These are phyloP conservation scores for Ameiurus melas DNA, from an alignment of 2,113 vertebrate species.

Conservation along the genomic window DNA sequence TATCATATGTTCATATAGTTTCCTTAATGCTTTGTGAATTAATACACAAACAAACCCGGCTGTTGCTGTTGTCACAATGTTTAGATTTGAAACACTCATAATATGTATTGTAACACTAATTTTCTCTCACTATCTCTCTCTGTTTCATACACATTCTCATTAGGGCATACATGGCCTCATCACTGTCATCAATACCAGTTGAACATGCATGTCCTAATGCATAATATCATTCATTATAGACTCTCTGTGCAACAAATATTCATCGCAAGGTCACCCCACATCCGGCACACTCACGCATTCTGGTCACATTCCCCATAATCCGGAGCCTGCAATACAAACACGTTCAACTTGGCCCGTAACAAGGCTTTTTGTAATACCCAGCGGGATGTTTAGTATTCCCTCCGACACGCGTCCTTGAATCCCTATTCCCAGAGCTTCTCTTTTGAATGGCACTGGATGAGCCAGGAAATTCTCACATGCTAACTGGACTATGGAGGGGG, in stretches of 20 bases:
- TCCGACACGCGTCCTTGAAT: constrained; percentile 67
- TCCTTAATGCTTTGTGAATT: background rate
- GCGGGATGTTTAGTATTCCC: constrained; percentile 74
- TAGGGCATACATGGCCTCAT: constrained; percentile 40
- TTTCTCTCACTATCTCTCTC: background rate
- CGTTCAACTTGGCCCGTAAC: constrained; percentile 66
- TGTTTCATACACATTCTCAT: constrained; percentile 30
- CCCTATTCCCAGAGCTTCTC: constrained; percentile 63
- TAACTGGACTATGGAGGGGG: constrained; percentile 35
- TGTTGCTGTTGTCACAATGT: background rate
- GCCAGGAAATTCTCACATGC: constrained; percentile 44
- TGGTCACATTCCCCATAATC: constrained; percentile 70
- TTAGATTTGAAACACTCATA: background rate
- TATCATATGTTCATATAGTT: background rate
- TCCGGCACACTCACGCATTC: constrained; percentile 68
- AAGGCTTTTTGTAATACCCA: constrained; percentile 67
- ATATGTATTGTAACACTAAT: background rate
- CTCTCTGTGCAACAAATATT: constrained; percentile 38
- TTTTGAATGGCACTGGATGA: constrained; percentile 57
- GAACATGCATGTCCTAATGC: constrained; percentile 39
- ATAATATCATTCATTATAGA: constrained; percentile 39
- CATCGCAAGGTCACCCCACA: constrained; percentile 69
- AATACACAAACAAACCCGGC: background rate
- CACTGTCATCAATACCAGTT: constrained; percentile 32
- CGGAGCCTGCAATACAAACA: constrained; percentile 71